Evolutionary conservation across 2,888 invertebrate species (phyloP).

Genomic region (Torymus texanus): DNA sequence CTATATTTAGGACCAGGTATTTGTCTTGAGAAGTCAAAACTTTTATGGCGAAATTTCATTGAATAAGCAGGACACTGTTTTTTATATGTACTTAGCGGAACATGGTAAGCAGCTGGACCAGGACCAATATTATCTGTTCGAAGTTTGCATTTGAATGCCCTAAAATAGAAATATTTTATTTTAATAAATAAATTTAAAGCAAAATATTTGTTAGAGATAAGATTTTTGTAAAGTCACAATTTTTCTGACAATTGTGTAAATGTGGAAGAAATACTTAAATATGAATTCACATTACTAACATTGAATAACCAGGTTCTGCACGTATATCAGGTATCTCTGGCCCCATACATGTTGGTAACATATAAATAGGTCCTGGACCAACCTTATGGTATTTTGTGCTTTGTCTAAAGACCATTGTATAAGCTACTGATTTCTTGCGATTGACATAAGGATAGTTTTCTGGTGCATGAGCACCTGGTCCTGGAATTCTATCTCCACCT

Average conservation of each 20-base stretch:
- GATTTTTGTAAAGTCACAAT: slow-evolving; percentile 23
- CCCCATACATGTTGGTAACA: slow-evolving; percentile 76
- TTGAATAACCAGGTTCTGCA: slow-evolving; percentile 76
- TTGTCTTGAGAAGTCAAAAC: slow-evolving; percentile 38
- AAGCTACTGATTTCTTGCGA: slow-evolving; percentile 78
- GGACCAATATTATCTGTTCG: slow-evolving; percentile 60
- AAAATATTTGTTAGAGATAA: background rate
- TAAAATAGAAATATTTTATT: slow-evolving; percentile 50
- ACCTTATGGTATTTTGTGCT: slow-evolving; percentile 51
- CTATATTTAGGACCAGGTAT: slow-evolving; percentile 69
- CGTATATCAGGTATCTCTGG: slow-evolving; percentile 77
- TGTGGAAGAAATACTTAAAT: background rate
- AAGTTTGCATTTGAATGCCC: slow-evolving; percentile 58
- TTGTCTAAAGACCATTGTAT: slow-evolving; percentile 77
- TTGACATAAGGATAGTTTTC: slow-evolving; percentile 78
- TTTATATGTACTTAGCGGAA: slow-evolving; percentile 63
- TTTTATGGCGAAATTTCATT: slow-evolving; percentile 60
- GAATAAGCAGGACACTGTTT: slow-evolving; percentile 66
- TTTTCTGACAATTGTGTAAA: background rate
- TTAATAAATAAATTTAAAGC: background rate
- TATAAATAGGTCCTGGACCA: slow-evolving; percentile 80
- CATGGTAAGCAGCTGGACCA: slow-evolving; percentile 69
- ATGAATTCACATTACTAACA: slow-evolving; percentile 71
- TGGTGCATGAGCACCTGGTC: slow-evolving; percentile 81
- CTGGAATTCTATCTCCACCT: slow-evolving; percentile 75